Percentiles rank a stretch among this genome's conserved stretches.
These are phyloP conservation scores for Agrotis segetum DNA, from an alignment of 2,888 invertebrate species.

Conservation along the genomic window DNA sequence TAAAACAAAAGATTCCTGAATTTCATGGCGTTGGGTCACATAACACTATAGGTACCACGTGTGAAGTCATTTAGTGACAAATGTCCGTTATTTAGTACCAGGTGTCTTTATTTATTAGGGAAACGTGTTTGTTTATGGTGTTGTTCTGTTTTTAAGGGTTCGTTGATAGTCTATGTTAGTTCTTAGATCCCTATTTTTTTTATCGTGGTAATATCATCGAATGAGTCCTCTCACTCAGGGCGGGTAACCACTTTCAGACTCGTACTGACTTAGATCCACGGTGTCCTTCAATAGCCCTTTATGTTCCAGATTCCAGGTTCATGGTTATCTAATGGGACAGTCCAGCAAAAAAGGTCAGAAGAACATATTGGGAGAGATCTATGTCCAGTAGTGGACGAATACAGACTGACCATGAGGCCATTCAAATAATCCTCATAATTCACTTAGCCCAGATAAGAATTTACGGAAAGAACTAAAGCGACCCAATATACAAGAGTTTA, in stretches of 20 bases:
- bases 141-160: not conserved
- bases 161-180: too few species aligned
- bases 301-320: too few species aligned
- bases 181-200: too few species aligned
- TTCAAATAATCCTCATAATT: not conserved
- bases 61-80: slow-evolving; percentile 40
- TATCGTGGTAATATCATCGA: too few species aligned
- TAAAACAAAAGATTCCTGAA: slow-evolving; percentile 67
- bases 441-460: slow-evolving; percentile 6
- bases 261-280: too few species aligned
- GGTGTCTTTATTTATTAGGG: slow-evolving; percentile 44
- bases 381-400: too few species aligned
- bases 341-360: too few species aligned
- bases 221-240: too few species aligned
- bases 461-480: not conserved
- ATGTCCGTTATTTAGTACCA: slow-evolving; percentile 45
- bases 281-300: too few species aligned
- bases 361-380: too few species aligned
- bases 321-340: too few species aligned
- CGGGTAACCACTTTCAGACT: too few species aligned
- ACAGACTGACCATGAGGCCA: not conserved
- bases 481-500: slow-evolving; percentile 37
- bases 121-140: slow-evolving; percentile 18
- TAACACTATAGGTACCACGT: slow-evolving; percentile 40
- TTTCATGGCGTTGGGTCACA: slow-evolving; percentile 57